Base-by-base conservation (phyloP, 2,113 vertebrate species). In the Leptobrachium ailaonicum region DNA sequence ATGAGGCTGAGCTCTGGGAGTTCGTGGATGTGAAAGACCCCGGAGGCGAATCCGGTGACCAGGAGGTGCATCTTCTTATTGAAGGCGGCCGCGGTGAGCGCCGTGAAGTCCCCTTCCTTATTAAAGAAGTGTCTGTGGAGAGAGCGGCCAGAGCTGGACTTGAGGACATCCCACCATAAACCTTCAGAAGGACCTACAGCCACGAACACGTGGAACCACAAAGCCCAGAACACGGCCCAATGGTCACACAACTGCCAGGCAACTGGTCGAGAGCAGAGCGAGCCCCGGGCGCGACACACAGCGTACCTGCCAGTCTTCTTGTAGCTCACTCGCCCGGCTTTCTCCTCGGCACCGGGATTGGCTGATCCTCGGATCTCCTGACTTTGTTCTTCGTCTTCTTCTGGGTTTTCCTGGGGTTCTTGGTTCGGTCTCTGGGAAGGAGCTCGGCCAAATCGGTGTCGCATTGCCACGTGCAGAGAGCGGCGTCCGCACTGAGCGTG, bases 1-100 rank as follows among this genome's bases (percentile, higher is more conserved):
- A 99, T 96, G 32, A 99, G 93, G 87, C 92, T 96, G 82, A 98
- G 96, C 32, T 98, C 96, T 0, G 98, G 98, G 41, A 99, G 94
- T 66, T 99, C 98, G 0, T 99, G 98, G 14, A 99, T 94, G 82
- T 98, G 96, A 86, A 99, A 99, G 13, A 95, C 83, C 72, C 98
- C 98, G 0, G 96, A 98, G 12, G 96, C 93, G 71, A 98, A 99
- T 0, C 96, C 96, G 0, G 96, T 97, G 77, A 99, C 96, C 83
- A 99, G 87, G 75, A 99, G 92, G 71, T 93, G 95, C 0, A 87
- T 94, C 43, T 89, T 91, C 84, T 95, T 98, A 88, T 99, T 96
- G 82, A 90, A 99, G 0, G 96, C 90, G 0, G 94, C 94, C 0
- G 95, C 87, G 0, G 96, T 98, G 83, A 99, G 82, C 40, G 89